Evolutionary conservation across 1,140 invertebrate genomes (phyloP).

Genomic region (Drosophila nebulosa): DNA sequence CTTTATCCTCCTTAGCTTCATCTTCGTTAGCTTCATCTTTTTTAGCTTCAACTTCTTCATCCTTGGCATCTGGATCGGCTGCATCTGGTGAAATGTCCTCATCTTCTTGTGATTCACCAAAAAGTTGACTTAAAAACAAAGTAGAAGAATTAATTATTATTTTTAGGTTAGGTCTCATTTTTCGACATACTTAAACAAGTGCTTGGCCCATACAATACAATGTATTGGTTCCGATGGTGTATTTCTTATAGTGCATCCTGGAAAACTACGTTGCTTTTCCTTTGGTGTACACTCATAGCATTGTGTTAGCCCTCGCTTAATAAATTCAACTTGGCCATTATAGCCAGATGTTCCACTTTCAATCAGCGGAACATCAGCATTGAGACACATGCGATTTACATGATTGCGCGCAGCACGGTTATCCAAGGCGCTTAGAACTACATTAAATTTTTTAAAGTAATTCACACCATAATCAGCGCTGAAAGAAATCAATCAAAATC

Average conservation of each 20-base stretch:
- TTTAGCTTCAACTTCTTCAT: slow-evolving; percentile 58
- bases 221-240: slow-evolving; percentile 99
- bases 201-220: slow-evolving; percentile 99
- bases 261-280: slow-evolving; percentile 94
- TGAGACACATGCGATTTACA: slow-evolving; percentile 99
- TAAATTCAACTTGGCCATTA: slow-evolving; percentile 92
- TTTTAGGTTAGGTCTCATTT: not conserved
- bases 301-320: slow-evolving; percentile 93
- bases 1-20: slow-evolving; percentile 20
- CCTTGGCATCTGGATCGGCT: slow-evolving; percentile 92
- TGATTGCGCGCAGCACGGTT: slow-evolving; percentile 98
- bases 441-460: slow-evolving; percentile 95
- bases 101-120: slow-evolving; percentile 97
- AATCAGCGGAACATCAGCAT: slow-evolving; percentile 95
- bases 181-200: slow-evolving; percentile 95
- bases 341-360: slow-evolving; percentile 99
- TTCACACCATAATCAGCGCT: slow-evolving; percentile 94
- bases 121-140: slow-evolving; percentile 89
- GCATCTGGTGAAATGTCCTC: slow-evolving; percentile 99
- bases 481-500: slow-evolving; percentile 80
- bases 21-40: slow-evolving; percentile 81
- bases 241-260: slow-evolving; percentile 99
- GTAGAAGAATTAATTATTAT: not conserved
- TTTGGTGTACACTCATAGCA: slow-evolving; percentile 99
- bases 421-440: slow-evolving; percentile 98